A percentile compares a stretch with the other conserved stretches of the same genome.
phyloP scores from a whole-genome alignment of 2,888 invertebrate species.

The Gnatocerus cornutus region DNA sequence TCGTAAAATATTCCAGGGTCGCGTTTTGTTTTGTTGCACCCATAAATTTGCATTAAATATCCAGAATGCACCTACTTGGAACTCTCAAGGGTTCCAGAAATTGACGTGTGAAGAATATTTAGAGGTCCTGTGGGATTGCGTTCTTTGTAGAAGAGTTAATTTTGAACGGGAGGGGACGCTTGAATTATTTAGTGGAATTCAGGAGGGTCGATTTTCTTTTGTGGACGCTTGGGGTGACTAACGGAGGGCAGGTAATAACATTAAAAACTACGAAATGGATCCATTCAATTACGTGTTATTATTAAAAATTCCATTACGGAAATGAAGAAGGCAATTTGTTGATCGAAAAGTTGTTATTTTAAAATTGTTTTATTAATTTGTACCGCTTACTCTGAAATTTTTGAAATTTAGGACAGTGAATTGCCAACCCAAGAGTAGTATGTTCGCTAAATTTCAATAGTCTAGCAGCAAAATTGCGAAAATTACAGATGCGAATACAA shows the following conservation, averaged over 20 bases:
- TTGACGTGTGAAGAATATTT: slow-evolving; percentile 28
- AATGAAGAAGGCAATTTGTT: too few relatives aligned
- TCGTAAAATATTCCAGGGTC: neutral
- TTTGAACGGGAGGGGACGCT: slow-evolving; percentile 1
- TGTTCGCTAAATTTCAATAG: too few relatives aligned
- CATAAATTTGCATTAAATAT: slow-evolving; percentile 6
- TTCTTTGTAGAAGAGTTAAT: slow-evolving; percentile 14
- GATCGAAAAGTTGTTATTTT: too few relatives aligned
- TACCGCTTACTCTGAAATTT: too few relatives aligned
- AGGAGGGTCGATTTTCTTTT: slow-evolving; percentile 1
- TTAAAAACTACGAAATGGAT: slow-evolving; percentile 11
- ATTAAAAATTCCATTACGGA: neutral
- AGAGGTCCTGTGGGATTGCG: slow-evolving; percentile 9
- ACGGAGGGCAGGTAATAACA: neutral
- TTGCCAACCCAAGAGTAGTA: too few relatives aligned
- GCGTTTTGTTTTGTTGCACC: neutral
- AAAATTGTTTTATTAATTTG: too few relatives aligned
- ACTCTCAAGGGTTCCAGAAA: slow-evolving; percentile 16
- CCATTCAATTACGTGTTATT: slow-evolving; percentile 6
- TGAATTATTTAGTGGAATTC: slow-evolving; percentile 2
- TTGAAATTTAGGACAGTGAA: too few relatives aligned
- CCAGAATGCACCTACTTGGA: slow-evolving; percentile 14
- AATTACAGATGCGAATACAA: too few relatives aligned
- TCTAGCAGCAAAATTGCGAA: too few relatives aligned
- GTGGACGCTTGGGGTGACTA: neutral